Percentiles rank a stretch among this genome's conserved stretches.
Evolutionary conservation across 2,797 vertebrate species (phyloP).

Genomic region (Rhyacichthys aspro): DNA sequence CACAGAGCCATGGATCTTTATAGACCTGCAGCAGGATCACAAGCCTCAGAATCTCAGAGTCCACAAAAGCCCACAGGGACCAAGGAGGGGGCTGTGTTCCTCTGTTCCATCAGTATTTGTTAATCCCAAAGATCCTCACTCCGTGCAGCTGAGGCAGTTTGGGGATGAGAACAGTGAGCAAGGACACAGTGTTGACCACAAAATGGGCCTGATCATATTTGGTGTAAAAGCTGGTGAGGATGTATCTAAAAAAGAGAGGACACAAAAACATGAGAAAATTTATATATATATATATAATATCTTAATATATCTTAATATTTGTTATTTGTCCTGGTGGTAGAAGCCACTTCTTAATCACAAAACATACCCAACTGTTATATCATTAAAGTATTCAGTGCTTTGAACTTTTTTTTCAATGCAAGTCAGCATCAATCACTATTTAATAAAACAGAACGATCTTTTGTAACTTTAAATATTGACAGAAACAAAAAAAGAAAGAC

Average conservation of each 20-base stretch:
- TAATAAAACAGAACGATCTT: constrained; percentile 1
- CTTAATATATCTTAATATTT: constrained; percentile 7
- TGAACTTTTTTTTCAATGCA: not conserved
- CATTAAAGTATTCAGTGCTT: not conserved
- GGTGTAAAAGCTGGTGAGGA: constrained; percentile 98
- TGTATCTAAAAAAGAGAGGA: constrained; percentile 81
- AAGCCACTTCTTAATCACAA: not conserved
- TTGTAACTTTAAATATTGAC: constrained; percentile 4
- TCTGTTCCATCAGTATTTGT: constrained; percentile 89
- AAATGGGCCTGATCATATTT: constrained; percentile 95
- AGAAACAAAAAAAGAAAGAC: not conserved
- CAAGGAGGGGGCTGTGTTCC: constrained; percentile 31
- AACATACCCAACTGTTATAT: too few species aligned
- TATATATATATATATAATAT: too few species aligned
- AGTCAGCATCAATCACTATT: not conserved
- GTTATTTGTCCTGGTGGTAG: not conserved
- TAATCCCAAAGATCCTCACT: constrained; percentile 96
- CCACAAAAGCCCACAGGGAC: constrained; percentile 45
- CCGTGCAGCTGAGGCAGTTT: constrained; percentile 97
- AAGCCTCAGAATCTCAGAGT: constrained; percentile 42
- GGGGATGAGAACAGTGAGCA: constrained; percentile 91
- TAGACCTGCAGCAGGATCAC: constrained; percentile 42
- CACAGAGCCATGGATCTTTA: constrained; percentile 38
- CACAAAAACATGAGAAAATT: too few species aligned
- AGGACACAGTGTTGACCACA: constrained; percentile 93